Evolutionary conservation across 2,797 vertebrate genomes (phyloP).

Genomic region (Clarias laeviceps): DNA sequence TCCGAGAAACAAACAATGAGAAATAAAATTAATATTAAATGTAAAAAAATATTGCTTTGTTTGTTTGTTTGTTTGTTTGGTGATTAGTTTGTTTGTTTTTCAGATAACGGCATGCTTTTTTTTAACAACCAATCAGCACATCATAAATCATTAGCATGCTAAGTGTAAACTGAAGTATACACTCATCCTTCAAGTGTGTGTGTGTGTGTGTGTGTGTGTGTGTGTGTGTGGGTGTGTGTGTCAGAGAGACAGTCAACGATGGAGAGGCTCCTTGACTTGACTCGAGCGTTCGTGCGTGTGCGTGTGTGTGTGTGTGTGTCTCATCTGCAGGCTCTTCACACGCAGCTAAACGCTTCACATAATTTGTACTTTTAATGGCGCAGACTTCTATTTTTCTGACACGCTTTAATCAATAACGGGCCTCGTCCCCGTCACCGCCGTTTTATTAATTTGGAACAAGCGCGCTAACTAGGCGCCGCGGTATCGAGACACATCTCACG

Average conservation of each 20-base stretch:
- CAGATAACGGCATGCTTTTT: neutral
- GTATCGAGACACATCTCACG: conserved; percentile 76
- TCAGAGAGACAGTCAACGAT: neutral
- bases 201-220: neutral
- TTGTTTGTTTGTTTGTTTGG: neutral
- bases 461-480: conserved; percentile 80
- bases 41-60: neutral
- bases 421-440: conserved; percentile 69
- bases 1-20: neutral
- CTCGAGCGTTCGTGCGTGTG: neutral
- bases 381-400: conserved; percentile 81
- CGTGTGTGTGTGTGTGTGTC: conserved; percentile 54
- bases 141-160: neutral
- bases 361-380: conserved; percentile 85
- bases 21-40: neutral
- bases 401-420: conserved; percentile 82
- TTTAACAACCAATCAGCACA: neutral
- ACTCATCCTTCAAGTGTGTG: neutral
- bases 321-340: conserved; percentile 68
- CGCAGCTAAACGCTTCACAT: conserved; percentile 77
- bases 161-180: neutral
- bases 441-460: conserved; percentile 85
- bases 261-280: conserved; percentile 1
- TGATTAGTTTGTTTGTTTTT: neutral
- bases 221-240: conserved; percentile 12